phyloP scores from a whole-genome alignment of 2,113 vertebrate genomes.

The Paradisaea rubra region DNA sequence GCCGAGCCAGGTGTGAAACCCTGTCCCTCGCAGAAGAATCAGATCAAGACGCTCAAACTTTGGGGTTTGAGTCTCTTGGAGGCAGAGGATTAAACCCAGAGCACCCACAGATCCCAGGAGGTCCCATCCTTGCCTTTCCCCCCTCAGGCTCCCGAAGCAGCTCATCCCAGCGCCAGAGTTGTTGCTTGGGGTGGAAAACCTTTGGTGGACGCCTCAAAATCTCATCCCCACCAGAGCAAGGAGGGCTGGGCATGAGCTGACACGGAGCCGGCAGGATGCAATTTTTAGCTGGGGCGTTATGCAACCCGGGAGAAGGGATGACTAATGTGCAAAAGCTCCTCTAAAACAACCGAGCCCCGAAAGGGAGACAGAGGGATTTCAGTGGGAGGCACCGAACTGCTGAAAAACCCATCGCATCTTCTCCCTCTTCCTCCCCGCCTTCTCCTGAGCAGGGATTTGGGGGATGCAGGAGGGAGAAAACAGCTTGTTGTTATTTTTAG shows the following conservation, averaged over 20 bases:
- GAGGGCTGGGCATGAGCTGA: conserved; percentile 42
- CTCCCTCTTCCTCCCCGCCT: background rate
- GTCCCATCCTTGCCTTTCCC: background rate
- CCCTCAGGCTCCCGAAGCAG: background rate
- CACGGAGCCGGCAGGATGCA: conserved; percentile 36
- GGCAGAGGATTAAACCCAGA: background rate
- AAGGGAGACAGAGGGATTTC: conserved; percentile 41
- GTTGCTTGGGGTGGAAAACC: background rate
- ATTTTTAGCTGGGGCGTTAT: conserved; percentile 74
- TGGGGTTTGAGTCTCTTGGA: background rate
- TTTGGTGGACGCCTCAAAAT: background rate
- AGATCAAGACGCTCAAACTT: background rate
- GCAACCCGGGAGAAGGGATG: conserved; percentile 61
- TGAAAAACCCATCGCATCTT: conserved; percentile 5
- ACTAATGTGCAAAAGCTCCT: conserved; percentile 59
- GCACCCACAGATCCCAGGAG: background rate
- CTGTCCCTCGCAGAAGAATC: background rate
- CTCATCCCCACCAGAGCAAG: background rate
- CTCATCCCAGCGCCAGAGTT: background rate
- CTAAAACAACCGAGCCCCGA: conserved; percentile 2
- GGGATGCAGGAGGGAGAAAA: background rate
- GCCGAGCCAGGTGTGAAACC: background rate
- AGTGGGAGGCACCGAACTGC: conserved; percentile 43
- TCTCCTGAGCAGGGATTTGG: background rate
- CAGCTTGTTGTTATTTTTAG: background rate